phyloP scores from a whole-genome alignment of 2,797 vertebrate genomes.

The Pyrocephalus nanus region DNA sequence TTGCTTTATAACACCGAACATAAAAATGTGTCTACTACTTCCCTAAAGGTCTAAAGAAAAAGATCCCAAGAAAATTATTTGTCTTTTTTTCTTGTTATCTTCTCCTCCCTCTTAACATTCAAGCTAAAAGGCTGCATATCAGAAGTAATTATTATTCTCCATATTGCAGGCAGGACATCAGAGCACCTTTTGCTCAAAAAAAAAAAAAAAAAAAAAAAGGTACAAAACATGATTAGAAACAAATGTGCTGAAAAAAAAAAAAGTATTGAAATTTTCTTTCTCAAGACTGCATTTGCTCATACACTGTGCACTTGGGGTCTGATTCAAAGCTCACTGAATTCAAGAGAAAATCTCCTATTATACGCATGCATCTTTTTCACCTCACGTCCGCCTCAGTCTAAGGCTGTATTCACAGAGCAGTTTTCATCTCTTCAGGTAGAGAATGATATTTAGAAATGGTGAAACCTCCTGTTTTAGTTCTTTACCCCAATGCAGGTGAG shows the following conservation, averaged over 20 bases:
- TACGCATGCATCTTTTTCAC: not conserved
- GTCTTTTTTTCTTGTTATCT: not conserved
- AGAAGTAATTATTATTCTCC: conserved; percentile 17
- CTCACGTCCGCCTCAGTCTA: not conserved
- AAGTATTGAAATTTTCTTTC: not conserved
- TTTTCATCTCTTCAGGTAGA: not conserved
- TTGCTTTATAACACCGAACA: not conserved
- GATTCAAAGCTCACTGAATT: not conserved
- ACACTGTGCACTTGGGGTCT: not conserved
- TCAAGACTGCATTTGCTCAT: not conserved
- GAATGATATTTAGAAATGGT: not conserved
- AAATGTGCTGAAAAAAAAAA: not conserved
- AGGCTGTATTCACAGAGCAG: not conserved
- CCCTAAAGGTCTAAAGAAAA: conserved; percentile 3
- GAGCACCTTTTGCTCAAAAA: not conserved
- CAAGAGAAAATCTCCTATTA: not conserved
- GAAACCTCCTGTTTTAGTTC: not conserved
- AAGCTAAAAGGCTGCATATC: not conserved
- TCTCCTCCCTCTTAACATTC: not conserved
- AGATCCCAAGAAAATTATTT: not conserved
- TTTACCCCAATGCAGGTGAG: not conserved
- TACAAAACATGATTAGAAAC: not conserved
- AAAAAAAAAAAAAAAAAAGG: not conserved
- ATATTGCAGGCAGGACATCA: conserved; percentile 15
- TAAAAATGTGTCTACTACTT: not conserved